Evolutionary conservation across 2,113 vertebrate genomes (phyloP), one percentile per base, ranked within the genome.

Genomic region (Charadrius vociferus): DNA sequence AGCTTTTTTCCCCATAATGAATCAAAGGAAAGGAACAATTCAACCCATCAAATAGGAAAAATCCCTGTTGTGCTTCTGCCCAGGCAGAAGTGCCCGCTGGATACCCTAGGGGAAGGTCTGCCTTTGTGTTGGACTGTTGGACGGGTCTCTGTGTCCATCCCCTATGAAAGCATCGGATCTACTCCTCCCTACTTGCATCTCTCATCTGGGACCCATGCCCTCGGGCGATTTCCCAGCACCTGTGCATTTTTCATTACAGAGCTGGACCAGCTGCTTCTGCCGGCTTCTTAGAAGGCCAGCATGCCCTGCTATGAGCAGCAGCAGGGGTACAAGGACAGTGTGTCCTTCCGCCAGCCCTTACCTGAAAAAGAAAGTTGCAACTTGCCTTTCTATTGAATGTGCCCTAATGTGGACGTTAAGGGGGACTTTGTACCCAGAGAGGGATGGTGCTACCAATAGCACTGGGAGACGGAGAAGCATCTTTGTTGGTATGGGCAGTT

Each of bases 401-500:
- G 18, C 27, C 14, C 26, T 41, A 27, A 14, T 21, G 52, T 5
- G 55, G 39, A 3, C 12, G 3, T 13, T 32, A 71, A 5, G 52
- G 27, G n/a, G 12, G 10, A 19, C 19, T 45, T 17, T 0, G 1
- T 15, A 15, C 20, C 5, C 27, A 7, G 36, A 30, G 27, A 79
- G 50, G 20, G 19, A 29, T 6, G 29, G 14, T 55, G 70, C 20
- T 58, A 14, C 37, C 41, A 32, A 50, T 70, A 85, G 73, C 52
- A 4, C 32, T 2, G 47, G 47, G n/a, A 80, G 22, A 24, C 0
- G 6, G 41, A 84, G 67, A 6, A 68, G 61, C 39, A 73, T 18
- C 73, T 34, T 3, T 0, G 1, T 4, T 2, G 36, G 41, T 3
- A 0, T 1, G 7, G 43, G 74, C 59, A 84, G 58, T 10, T 50